Evolutionary conservation across 2,797 vertebrate species (phyloP).

Genomic region (Salmo trutta): DNA sequence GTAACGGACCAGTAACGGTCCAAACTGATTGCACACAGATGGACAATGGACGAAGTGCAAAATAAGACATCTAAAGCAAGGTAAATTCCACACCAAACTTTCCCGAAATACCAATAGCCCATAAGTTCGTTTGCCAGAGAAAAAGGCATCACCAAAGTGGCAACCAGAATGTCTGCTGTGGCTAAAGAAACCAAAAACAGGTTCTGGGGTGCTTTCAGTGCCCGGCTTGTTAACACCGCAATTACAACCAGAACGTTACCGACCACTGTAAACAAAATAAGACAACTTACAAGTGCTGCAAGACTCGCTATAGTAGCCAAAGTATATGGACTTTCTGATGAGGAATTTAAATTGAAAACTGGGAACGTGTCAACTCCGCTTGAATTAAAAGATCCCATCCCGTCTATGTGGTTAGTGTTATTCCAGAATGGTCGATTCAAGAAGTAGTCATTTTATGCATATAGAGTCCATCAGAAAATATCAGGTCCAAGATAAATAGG

Average conservation of each 20-base stretch:
- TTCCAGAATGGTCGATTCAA: slow-evolving; percentile 16
- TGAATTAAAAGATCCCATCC: slow-evolving; percentile 68
- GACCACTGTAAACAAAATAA: slow-evolving; percentile 88
- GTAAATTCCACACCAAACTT: slow-evolving; percentile 91
- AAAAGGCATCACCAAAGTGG: slow-evolving; percentile 92
- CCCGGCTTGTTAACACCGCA: slow-evolving; percentile 87
- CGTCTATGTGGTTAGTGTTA: slow-evolving; percentile 13
- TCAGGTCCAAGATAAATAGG: slow-evolving; percentile 7
- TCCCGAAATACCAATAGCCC: slow-evolving; percentile 95
- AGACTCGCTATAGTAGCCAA: slow-evolving; percentile 80
- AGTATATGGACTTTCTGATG: slow-evolving; percentile 77
- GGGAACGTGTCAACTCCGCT: slow-evolving; percentile 69
- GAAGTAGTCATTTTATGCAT: slow-evolving; percentile 30
- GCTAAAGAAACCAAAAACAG: slow-evolving; percentile 93
- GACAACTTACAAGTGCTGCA: slow-evolving; percentile 83
- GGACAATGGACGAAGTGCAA: slow-evolving; percentile 93
- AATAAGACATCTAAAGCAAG: slow-evolving; percentile 91
- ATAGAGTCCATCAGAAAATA: slow-evolving; percentile 42
- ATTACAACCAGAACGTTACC: slow-evolving; percentile 92
- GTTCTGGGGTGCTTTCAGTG: slow-evolving; percentile 90
- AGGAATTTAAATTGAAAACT: slow-evolving; percentile 65
- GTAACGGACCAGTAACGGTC: slow-evolving; percentile 95
- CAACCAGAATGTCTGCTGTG: slow-evolving; percentile 92
- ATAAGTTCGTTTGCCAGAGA: slow-evolving; percentile 92
- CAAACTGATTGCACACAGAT: slow-evolving; percentile 92